A percentile compares a stretch with the other conserved stretches of the same genome.
Conservation (phyloP, 30 jellyfish, hydroid and myxozoan genomes). For the Cassiopea andromeda region DNA sequence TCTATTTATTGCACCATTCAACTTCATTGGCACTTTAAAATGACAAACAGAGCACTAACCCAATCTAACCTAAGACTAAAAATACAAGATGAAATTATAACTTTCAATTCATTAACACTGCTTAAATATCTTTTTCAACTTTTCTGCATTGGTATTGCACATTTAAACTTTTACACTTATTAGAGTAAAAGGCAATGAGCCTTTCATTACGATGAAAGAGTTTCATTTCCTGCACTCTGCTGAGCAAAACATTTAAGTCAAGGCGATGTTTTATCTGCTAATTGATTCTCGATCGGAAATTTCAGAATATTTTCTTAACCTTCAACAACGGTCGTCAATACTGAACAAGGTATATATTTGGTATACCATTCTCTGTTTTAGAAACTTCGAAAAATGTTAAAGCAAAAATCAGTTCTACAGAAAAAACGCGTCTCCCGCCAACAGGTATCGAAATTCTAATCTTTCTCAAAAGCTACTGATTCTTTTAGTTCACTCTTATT, state of each 20-base stretch:
- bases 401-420: constrained; percentile 74
- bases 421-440: constrained; percentile 30
- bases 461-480: constrained; percentile 5
- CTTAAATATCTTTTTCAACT: too few relatives aligned
- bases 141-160: too few relatives aligned
- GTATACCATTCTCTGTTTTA: constrained; percentile 61
- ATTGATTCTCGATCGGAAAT: neutral
- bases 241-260: neutral
- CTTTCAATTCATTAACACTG: too few relatives aligned
- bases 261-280: neutral
- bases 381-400: constrained; percentile 66
- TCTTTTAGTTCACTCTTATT: constrained; percentile 19
- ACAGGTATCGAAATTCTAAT: constrained; percentile 44
- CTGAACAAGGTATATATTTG: constrained; percentile 36
- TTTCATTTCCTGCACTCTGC: neutral
- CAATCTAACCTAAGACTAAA: too few relatives aligned
- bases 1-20: too few relatives aligned
- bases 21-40: too few relatives aligned
- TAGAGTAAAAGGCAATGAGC: neutral
- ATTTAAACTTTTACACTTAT: too few relatives aligned
- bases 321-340: neutral
- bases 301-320: neutral
- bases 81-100: too few relatives aligned
- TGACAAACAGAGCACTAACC: too few relatives aligned
- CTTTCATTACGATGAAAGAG: neutral